These are phyloP conservation scores for Himantopus leucocephalus DNA, from an alignment of 2,113 vertebrate species.

Conservation along the genomic window DNA sequence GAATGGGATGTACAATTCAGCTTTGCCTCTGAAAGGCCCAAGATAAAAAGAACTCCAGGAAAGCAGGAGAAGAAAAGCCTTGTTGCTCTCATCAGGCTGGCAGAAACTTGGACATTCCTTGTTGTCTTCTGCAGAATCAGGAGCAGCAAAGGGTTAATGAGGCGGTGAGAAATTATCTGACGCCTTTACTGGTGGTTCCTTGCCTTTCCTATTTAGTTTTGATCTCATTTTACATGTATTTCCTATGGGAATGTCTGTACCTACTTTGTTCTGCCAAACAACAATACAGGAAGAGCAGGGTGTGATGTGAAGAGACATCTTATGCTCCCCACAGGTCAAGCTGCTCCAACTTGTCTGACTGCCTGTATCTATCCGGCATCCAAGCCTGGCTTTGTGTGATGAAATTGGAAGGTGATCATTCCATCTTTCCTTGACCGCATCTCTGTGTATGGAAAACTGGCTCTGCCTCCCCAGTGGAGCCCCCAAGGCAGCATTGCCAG, in stretches of 20 bases:
- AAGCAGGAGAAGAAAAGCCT: background rate
- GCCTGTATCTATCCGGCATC: conserved; percentile 27
- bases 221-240: background rate
- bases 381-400: background rate
- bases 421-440: background rate
- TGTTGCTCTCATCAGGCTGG: background rate
- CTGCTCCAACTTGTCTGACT: conserved; percentile 57
- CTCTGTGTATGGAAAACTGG: background rate
- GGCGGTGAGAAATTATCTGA: background rate
- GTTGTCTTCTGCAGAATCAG: background rate
- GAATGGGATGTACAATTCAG: background rate
- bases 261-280: conserved; percentile 10
- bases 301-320: conserved; percentile 28
- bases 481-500: background rate
- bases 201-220: background rate
- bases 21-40: background rate
- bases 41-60: background rate
- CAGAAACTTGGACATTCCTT: background rate
- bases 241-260: background rate
- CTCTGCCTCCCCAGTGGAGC: background rate
- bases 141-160: background rate
- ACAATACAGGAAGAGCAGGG: conserved; percentile 31
- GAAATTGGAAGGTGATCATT: background rate
- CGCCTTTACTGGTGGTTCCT: background rate
- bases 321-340: conserved; percentile 46